phyloP scores from a whole-genome alignment of 2,797 vertebrate genomes.

The Kryptopterus vitreolus region DNA sequence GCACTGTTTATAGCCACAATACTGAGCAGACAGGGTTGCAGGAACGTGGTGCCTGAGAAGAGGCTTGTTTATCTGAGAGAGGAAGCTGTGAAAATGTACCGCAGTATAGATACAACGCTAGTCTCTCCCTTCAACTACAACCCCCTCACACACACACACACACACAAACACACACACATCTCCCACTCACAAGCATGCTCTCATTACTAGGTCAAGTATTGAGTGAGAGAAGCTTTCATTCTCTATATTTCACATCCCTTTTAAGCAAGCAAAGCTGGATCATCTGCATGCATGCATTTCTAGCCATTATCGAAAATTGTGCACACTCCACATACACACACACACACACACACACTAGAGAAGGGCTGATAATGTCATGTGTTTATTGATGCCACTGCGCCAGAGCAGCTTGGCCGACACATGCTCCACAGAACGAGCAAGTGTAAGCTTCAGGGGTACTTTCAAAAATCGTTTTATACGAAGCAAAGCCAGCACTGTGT shows the following conservation, averaged over 20 bases:
- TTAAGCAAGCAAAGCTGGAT: constrained; percentile 33
- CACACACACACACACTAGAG: too few relatives aligned
- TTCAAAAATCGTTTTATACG: constrained; percentile 28
- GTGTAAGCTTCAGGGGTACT: neutral
- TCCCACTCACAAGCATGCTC: neutral
- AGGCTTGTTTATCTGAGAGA: constrained; percentile 12
- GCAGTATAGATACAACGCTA: constrained; percentile 36
- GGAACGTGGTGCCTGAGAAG: constrained; percentile 23
- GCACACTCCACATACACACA: too few relatives aligned
- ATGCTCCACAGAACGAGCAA: neutral
- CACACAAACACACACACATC: constrained; percentile 6
- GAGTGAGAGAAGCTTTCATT: constrained; percentile 29
- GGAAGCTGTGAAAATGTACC: constrained; percentile 33
- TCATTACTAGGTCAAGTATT: constrained; percentile 54
- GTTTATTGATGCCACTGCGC: constrained; percentile 20
- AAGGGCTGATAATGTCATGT: neutral
- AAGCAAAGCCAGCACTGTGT: neutral
- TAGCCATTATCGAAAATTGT: constrained; percentile 35
- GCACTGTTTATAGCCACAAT: neutral
- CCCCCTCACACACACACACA: constrained; percentile 49
- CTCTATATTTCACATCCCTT: constrained; percentile 23
- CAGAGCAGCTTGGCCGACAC: neutral
- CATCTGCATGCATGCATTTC: constrained; percentile 34
- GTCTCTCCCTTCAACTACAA: constrained; percentile 16
- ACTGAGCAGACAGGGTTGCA: neutral